Base-by-base conservation (phyloP, 2,888 invertebrate species). In the Dynastes tityus region DNA sequence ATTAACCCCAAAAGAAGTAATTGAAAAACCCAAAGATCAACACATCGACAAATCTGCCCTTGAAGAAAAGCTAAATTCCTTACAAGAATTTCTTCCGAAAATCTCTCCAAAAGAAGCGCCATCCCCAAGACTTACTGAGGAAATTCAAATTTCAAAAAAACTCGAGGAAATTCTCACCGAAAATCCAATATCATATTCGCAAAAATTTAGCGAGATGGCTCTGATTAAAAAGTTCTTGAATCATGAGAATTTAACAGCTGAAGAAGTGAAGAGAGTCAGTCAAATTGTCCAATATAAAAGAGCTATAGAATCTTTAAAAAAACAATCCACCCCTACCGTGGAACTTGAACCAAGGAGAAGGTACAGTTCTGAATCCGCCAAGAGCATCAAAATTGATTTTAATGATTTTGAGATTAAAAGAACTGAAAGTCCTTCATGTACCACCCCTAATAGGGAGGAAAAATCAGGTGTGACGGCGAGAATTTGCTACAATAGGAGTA, bases 211-310 rank as follows among this genome's bases (percentile, higher is more conserved):
- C 58, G 80, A 81, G 45, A 79, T 78, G 58, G 64, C 80, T 8
- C 53, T 82, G 55, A 82, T 83, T 77, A 78, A 79, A 1, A 78
- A 82, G 1, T 82, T 83, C 75, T 70, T 83, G 13, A 80, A 83
- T 5, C 80, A 75, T 8, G 78, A 83, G 11, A 55, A 74, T 22
- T 45, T 82, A 27, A 82, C 79, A 0, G 8, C 74, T 0, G 80
- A 80, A 9, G 82, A 82, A 58, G 40, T 82, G 16, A 77, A 80
- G 9, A 81, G 77, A 29, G 80, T 82, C 27, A 79, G 80, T 27
- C 75, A 81, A 70, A 82, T 82, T 49, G 82, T 82, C n/a, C 79
- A 80, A 4, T 82, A 82, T 40, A 82, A 82, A 51, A 77, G 80
- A 11, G 75, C 80, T 13, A 71, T 82, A 40, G 80, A 81, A 22